phyloP scores from a whole-genome alignment of 2,888 invertebrate genomes.

The Athalia cordata region DNA sequence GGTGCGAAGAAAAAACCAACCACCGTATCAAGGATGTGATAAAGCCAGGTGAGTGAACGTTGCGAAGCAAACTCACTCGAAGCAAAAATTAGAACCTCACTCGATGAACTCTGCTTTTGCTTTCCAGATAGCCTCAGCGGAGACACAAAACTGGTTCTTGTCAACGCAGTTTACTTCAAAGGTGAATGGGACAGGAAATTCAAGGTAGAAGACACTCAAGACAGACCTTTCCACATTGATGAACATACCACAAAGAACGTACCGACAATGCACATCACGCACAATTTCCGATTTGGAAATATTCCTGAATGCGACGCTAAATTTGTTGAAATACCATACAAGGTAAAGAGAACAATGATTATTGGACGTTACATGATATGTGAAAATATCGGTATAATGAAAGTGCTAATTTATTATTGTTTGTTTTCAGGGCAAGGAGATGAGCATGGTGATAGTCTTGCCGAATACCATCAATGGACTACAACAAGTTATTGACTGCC shows the following conservation, averaged over 20 bases:
- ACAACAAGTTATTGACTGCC: neutral
- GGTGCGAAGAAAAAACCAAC: constrained; percentile 88
- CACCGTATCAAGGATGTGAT: constrained; percentile 88
- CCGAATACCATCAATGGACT: constrained; percentile 81
- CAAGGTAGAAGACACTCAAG: constrained; percentile 75
- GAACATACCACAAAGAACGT: constrained; percentile 77
- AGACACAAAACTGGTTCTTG: constrained; percentile 81
- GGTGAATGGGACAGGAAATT: constrained; percentile 85
- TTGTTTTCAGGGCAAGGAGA: constrained; percentile 75
- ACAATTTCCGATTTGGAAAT: constrained; percentile 74
- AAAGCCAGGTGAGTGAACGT: constrained; percentile 69
- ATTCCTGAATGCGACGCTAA: constrained; percentile 76
- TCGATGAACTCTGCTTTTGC: constrained; percentile 15
- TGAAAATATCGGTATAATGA: neutral
- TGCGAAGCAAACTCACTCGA: too few relatives aligned
- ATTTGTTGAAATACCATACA: constrained; percentile 84
- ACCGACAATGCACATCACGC: constrained; percentile 83
- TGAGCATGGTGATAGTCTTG: constrained; percentile 85
- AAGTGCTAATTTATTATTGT: neutral
- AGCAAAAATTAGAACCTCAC: neutral
- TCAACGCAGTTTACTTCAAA: constrained; percentile 93
- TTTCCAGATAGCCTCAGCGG: constrained; percentile 74
- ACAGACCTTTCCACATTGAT: constrained; percentile 80
- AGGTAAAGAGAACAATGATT: constrained; percentile 61
- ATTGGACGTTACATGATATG: neutral